Evolutionary conservation across 2,888 invertebrate genomes (phyloP).

Genomic region (Mythimna albipuncta): DNA sequence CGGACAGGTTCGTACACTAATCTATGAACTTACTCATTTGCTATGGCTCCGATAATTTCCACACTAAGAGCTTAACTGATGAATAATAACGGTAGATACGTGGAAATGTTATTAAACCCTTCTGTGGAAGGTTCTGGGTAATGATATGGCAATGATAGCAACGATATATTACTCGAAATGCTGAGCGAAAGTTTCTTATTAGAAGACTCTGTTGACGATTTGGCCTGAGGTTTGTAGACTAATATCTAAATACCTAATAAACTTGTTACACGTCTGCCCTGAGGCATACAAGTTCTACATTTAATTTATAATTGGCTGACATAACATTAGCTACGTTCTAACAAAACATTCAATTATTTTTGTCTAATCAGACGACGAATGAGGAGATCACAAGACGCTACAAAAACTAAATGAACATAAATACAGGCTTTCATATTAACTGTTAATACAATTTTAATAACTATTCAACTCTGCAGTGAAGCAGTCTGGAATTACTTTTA

Average conservation of each 20-base stretch:
- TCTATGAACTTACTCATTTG: conserved; percentile 70
- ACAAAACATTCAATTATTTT: not conserved
- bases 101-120: conserved; percentile 43
- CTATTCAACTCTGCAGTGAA: conserved; percentile 21
- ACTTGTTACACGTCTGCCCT: conserved; percentile 17
- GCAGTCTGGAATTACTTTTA: conserved; percentile 30
- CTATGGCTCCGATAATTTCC: conserved; percentile 74
- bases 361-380: not conserved
- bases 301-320: conserved; percentile 24
- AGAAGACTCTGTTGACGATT: not conserved
- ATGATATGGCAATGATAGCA: conserved; percentile 34
- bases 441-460: conserved; percentile 23
- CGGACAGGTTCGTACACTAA: conserved; percentile 69
- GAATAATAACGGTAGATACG: conserved; percentile 70
- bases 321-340: not conserved
- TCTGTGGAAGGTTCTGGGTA: conserved; percentile 32
- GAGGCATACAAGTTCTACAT: not conserved
- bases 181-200: conserved; percentile 5
- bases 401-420: not conserved
- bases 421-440: not conserved
- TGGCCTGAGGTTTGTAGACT: not conserved
- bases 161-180: conserved; percentile 18
- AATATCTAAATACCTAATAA: not conserved
- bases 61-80: conserved; percentile 76
- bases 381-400: not conserved